Base-by-base conservation (phyloP, 2,113 vertebrate genomes). In the Urocolius indicus region DNA sequence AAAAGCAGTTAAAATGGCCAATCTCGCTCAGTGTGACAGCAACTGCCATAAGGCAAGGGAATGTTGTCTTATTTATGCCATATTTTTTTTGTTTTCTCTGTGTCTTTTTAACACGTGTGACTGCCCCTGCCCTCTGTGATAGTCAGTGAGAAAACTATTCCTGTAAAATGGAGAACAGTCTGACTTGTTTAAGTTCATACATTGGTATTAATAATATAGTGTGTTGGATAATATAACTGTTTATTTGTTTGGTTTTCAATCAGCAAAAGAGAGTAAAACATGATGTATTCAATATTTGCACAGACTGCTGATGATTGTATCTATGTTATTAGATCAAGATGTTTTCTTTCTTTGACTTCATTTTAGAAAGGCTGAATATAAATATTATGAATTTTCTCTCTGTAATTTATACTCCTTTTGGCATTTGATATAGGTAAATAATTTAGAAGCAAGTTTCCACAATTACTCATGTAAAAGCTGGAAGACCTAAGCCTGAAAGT, bases 311-410 rank as follows among this genome's bases (percentile, higher is more conserved):
- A 71, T 83, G 88, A 94, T 93, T 78, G 72, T 94, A 90, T 95
- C 90, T 93, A 16, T 84, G 55, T 90, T 89, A 94, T 88, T 92
- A 86, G 68, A 90, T 74, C 61, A 88, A 88, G 52, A 71, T 75
- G 43, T 90, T 88, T 93, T 90, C 67, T 68, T 77, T 77, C 46
- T 77, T 77, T 46, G 30, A 7, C 48, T 93, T 92, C n/a, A 71
- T 67, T 90, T 95, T 74, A 78, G 67, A 58, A 66, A 43, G 27
- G 6, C 5, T 73, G 59, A 83, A 77, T 77, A 72, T 76, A 94
- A 94, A 95, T 80, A 80, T 69, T 90, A 63, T 67, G 10, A 93
- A 86, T 88, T 52, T 80, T 27, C 16, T 78, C 69, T 75, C 22
- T 90, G 84, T 77, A 92, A 81, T 93, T 83, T 80, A 67, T 83